Percentiles rank a stretch among this genome's conserved stretches.
These are phyloP conservation scores for Staurois parvus DNA, from an alignment of 2,797 vertebrate species.

Conservation along the genomic window DNA sequence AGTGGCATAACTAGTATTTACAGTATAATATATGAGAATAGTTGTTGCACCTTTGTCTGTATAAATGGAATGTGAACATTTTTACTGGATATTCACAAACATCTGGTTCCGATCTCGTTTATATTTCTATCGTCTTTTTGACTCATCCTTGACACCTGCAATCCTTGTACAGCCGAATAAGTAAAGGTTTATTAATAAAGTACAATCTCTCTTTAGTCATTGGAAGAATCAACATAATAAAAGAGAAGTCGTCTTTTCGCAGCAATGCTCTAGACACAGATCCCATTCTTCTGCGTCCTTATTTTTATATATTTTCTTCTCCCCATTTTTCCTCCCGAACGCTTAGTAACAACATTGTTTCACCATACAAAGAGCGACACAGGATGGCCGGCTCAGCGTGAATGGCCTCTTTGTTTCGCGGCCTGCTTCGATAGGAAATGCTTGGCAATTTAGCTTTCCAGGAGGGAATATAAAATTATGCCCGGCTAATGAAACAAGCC, in stretches of 20 bases:
- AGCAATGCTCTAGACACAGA: constrained; percentile 30
- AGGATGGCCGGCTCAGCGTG: constrained; percentile 75
- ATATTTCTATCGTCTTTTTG: too few relatives aligned
- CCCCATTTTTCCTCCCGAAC: constrained; percentile 53
- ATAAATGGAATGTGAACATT: too few relatives aligned
- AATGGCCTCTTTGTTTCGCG: constrained; percentile 89
- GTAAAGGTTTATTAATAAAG: constrained; percentile 49
- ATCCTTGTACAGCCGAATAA: constrained; percentile 26
- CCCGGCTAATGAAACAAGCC: constrained; percentile 90
- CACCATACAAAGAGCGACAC: constrained; percentile 76
- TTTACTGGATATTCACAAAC: too few relatives aligned
- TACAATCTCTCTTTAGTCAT: constrained; percentile 53
- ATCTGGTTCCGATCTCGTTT: too few relatives aligned
- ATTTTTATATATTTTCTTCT: constrained; percentile 29
- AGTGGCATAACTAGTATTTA: too few relatives aligned
- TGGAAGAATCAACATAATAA: constrained; percentile 62
- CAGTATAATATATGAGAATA: too few relatives aligned
- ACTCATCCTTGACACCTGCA: too few relatives aligned
- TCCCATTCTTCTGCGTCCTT: constrained; percentile 61
- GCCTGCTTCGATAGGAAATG: constrained; percentile 90
- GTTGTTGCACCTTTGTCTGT: too few relatives aligned
- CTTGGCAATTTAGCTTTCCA: constrained; percentile 88
- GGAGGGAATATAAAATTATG: constrained; percentile 90
- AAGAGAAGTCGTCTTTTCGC: constrained; percentile 4
- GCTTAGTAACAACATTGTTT: constrained; percentile 75